phyloP scores from a whole-genome alignment of 2,888 invertebrate genomes.

The Nesidiocoris tenuis region DNA sequence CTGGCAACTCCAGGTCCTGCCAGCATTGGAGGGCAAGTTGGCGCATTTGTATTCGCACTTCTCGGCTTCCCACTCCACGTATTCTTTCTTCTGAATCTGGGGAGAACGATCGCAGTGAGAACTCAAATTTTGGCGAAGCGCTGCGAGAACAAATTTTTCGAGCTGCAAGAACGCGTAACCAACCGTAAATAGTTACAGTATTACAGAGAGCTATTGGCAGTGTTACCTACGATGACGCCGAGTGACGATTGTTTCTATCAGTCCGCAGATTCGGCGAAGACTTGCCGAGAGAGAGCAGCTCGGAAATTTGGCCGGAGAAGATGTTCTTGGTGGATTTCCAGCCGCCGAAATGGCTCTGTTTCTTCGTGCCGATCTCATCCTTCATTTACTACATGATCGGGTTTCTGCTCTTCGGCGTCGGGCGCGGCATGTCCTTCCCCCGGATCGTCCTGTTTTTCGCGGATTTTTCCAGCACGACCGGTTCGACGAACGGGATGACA shows the following conservation, averaged over 20 bases:
- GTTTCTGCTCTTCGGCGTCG: slow-evolving; percentile 63
- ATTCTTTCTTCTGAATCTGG: slow-evolving; percentile 61
- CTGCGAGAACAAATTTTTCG: slow-evolving; percentile 50
- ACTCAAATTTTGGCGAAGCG: slow-evolving; percentile 56
- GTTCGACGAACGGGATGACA: slow-evolving; percentile 59
- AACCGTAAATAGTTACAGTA: slow-evolving; percentile 47
- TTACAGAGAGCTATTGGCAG: no score
- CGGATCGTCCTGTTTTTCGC: slow-evolving; percentile 66
- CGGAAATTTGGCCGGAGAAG: slow-evolving; percentile 47
- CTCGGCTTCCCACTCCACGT: slow-evolving; percentile 69
- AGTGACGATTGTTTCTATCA: slow-evolving; percentile 21
- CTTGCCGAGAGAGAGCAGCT: slow-evolving; percentile 26
- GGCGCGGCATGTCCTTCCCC: slow-evolving; percentile 53
- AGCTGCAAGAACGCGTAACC: slow-evolving; percentile 44
- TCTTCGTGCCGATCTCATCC: slow-evolving; percentile 52
- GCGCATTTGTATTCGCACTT: slow-evolving; percentile 64
- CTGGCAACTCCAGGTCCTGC: slow-evolving; percentile 72
- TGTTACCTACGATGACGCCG: no score
- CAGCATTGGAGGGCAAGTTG: slow-evolving; percentile 63
- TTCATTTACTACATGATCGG: slow-evolving; percentile 63
- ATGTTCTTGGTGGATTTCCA: slow-evolving; percentile 55
- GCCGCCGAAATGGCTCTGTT: slow-evolving; percentile 48
- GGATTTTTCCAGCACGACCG: slow-evolving; percentile 57
- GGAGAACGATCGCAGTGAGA: slow-evolving; percentile 56
- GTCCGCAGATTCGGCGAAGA: slow-evolving; percentile 46